Base-by-base conservation (phyloP, 1,140 invertebrate species). In the Ephestia elutella region DNA sequence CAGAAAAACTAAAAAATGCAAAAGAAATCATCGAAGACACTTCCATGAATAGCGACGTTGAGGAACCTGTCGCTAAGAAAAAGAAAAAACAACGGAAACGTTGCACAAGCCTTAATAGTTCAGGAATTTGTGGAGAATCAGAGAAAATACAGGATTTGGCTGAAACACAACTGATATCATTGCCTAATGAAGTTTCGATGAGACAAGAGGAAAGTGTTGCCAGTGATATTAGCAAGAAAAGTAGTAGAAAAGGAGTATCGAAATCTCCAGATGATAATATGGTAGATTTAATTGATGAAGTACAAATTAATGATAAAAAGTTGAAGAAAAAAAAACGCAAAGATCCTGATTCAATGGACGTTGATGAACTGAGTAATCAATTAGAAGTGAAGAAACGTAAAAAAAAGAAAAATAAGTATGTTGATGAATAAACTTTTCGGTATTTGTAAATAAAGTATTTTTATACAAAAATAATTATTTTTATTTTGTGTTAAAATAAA, bases 11-110 rank as follows among this genome's bases (percentile, higher is more conserved):
- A 5, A 74, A 68, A 60, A 44, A 44, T 55, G 60, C 53, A 59
- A 59, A 57, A 57, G 49, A 61, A 57, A 53, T 49, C 15, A 49
- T 54, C 21, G 66, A 69, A 61, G 53, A 65, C 19, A 56, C 63
- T 21, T 66, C 56, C 25, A 51, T 56, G 21, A 66, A 60, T 49
- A 55, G 48, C 54, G 60, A 62, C 25, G 35, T 11, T n/a, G 57
- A 57, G 18, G 15, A 17, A 15, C 32, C 21, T 38, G 53, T 55
- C 19, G 30, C 15, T 21, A 67, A 69, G 30, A 76, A 70, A 56
- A 75, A 71, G 20, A 76, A 71, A 55, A 71, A 73, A 38, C 67
- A 67, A 57, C 50, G 57, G 35, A 75, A 65, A 55, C 55, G 56
- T 3, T 66, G 65, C 60, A 56, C 30, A 13, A 67, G 62, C 53